Evolutionary conservation across 2,888 invertebrate genomes (phyloP), one percentile per base, ranked within the genome.

Genomic region (Caenorhabditis imperialis): DNA sequence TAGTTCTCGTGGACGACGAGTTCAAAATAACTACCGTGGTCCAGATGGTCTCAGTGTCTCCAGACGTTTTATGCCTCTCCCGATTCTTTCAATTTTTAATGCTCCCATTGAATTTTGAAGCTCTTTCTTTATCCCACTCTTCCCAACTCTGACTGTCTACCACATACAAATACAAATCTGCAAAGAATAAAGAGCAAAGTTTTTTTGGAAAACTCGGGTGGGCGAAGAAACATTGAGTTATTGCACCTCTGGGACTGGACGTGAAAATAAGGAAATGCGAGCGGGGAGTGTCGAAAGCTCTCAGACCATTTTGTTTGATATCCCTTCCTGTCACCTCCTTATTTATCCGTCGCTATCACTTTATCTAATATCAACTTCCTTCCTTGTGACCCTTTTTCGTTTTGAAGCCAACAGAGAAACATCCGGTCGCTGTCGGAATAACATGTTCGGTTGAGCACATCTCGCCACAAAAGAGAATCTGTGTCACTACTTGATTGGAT

Each of bases 401-500:
- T 30, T 30, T 30, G 30, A 30, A 30, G 30, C 30, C 6, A 6
- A 30, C 42, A 44, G 37, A 65, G 55, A 65, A 65, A 47, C 40
- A 65, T 65, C 63, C 63, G 63, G 65, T 65, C 37, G 22, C 45
- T 51, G 38, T 44, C 48, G 51, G 57, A 73, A 65, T 74, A 74
- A 74, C 73, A 74, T 74, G 73, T 74, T 74, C 73, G 73, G 61
- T 42, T 67, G 57, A 61, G 35, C 23, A 25, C 23, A 33, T 14
- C 30, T 44, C 54, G 14, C 16, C 22, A 14, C 27, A 7, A 27
- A 12, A 22, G 35, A 4, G 10, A 12, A 16, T 35, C 6, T 16
- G n/a, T n/a, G 38, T 22, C 18, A 35, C 20, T 16, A 47, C 45
- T 18, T 62, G 37, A n/a, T 30, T 6, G n/a, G 14, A 3, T 16